Conservation (phyloP, 1,140 invertebrate genomes). For the Mylabris phalerata region DNA sequence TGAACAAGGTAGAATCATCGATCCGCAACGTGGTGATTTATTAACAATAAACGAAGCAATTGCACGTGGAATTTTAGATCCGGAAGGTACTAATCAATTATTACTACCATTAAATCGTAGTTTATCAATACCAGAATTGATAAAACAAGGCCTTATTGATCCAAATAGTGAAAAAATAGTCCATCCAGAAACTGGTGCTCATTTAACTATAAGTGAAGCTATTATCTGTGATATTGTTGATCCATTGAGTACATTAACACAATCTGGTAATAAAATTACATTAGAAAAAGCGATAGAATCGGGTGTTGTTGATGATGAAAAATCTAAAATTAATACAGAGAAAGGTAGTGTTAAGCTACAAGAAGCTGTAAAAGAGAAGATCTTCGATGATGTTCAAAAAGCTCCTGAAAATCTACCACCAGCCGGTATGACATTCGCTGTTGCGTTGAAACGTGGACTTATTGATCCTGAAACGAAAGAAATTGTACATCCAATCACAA, state of each 20-base stretch:
- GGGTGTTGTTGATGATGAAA: slow-evolving; percentile 67
- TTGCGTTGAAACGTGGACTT: slow-evolving; percentile 71
- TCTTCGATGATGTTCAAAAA: slow-evolving; percentile 47
- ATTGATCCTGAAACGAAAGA: slow-evolving; percentile 63
- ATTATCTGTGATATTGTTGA: slow-evolving; percentile 82
- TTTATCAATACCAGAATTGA: slow-evolving; percentile 72
- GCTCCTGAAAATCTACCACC: slow-evolving; percentile 46
- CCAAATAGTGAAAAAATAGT: slow-evolving; percentile 71
- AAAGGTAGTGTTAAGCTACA: slow-evolving; percentile 59
- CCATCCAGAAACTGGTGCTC: slow-evolving; percentile 80
- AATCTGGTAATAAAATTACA: slow-evolving; percentile 57
- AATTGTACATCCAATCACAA: slow-evolving; percentile 74
- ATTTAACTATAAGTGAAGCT: slow-evolving; percentile 70
- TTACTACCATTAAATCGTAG: slow-evolving; percentile 75
- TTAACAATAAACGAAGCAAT: slow-evolving; percentile 80
- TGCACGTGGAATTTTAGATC: slow-evolving; percentile 75
- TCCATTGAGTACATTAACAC: slow-evolving; percentile 58
- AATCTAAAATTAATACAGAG: slow-evolving; percentile 61
- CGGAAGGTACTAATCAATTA: slow-evolving; percentile 64
- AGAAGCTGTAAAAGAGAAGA: slow-evolving; percentile 58
- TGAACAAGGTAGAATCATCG: slow-evolving; percentile 68
- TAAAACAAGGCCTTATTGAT: slow-evolving; percentile 77
- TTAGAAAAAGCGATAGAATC: slow-evolving; percentile 72
- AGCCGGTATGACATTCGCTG: slow-evolving; percentile 69
- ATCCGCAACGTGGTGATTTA: slow-evolving; percentile 71